phyloP scores from a whole-genome alignment of 92 coral and sea anemone species.

The Muricea muricata region DNA sequence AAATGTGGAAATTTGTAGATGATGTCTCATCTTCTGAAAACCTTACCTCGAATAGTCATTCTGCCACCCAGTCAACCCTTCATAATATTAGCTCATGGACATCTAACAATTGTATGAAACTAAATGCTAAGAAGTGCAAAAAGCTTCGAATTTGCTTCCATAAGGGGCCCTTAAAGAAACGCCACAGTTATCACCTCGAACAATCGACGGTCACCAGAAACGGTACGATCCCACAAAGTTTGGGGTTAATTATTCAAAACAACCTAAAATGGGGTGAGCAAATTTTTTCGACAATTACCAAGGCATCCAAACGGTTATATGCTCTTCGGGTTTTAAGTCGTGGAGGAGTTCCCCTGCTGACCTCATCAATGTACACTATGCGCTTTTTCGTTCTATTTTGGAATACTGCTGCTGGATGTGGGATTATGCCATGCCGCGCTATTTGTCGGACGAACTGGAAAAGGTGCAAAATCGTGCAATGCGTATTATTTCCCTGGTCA shows the following conservation, averaged over 20 bases:
- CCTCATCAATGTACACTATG: too few relatives aligned
- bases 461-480: too few relatives aligned
- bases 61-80: conserved; percentile 36
- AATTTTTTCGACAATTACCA: neutral
- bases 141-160: conserved; percentile 52
- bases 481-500: too few relatives aligned
- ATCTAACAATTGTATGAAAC: conserved; percentile 24
- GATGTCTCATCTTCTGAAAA: conserved; percentile 40
- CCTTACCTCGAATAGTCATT: conserved; percentile 17
- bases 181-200: neutral
- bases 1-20: conserved; percentile 51
- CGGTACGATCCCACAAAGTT: neutral
- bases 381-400: too few relatives aligned
- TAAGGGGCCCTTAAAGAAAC: conserved; percentile 19
- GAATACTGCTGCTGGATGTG: too few relatives aligned
- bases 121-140: conserved; percentile 41
- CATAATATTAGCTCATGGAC: conserved; percentile 6
- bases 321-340: conserved; percentile 19
- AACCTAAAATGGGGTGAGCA: neutral
- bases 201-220: neutral
- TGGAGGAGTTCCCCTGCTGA: conserved; percentile 1
- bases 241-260: neutral
- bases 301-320: conserved; percentile 32
- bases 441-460: too few relatives aligned
- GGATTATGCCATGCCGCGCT: too few relatives aligned